phyloP scores from a whole-genome alignment of 1,140 invertebrate species.

The Lasioglossum baleicum region DNA sequence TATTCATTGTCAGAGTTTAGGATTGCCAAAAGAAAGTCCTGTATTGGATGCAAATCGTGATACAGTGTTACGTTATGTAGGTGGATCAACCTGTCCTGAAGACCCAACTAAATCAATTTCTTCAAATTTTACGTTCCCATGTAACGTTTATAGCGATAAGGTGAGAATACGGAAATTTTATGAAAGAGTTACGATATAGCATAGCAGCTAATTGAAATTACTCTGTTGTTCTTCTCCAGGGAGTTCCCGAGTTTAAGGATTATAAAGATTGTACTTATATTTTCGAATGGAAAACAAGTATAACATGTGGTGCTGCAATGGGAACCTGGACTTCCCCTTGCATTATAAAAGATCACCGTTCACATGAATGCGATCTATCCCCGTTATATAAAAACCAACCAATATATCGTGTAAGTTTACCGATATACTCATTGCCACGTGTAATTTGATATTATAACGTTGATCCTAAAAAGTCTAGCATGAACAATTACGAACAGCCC shows the following conservation, averaged over 20 bases:
- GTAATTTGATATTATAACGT: too few relatives aligned
- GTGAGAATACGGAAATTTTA: conserved; percentile 67
- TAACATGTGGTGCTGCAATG: conserved; percentile 71
- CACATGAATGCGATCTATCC: conserved; percentile 63
- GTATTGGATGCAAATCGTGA: conserved; percentile 63
- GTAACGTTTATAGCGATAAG: conserved; percentile 70
- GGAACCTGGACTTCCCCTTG: conserved; percentile 63
- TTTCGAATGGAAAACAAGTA: conserved; percentile 79
- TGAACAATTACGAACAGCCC: too few relatives aligned
- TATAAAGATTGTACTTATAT: conserved; percentile 76
- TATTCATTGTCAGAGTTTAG: conserved; percentile 75
- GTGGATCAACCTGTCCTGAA: conserved; percentile 76
- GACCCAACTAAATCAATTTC: conserved; percentile 71
- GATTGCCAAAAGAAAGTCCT: conserved; percentile 73
- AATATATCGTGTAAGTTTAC: conserved; percentile 61
- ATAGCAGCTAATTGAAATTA: conserved; percentile 24
- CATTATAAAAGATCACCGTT: conserved; percentile 60
- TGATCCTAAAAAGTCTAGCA: too few relatives aligned
- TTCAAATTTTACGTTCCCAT: conserved; percentile 76
- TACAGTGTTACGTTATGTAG: conserved; percentile 74
- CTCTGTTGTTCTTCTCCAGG: conserved; percentile 64
- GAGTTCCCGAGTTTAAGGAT: conserved; percentile 73
- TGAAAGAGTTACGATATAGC: not conserved
- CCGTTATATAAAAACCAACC: conserved; percentile 44
- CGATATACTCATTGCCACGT: not conserved